These are phyloP conservation scores for Anniella stebbinsi DNA, from an alignment of 2,797 vertebrate species.

Conservation along the genomic window DNA sequence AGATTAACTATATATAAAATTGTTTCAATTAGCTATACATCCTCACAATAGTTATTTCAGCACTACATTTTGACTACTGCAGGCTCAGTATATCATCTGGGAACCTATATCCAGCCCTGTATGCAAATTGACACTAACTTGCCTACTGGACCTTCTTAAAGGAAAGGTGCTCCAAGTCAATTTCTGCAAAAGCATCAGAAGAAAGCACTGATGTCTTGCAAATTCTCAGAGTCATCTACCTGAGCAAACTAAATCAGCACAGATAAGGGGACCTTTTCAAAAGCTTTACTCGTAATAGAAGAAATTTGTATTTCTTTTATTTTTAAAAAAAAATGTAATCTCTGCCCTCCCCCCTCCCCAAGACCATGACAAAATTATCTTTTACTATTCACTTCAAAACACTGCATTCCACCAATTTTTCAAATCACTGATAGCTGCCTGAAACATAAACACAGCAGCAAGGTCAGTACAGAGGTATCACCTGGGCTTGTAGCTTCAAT, in stretches of 20 bases:
- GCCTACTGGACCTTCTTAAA: background rate
- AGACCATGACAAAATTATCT: slow-evolving; percentile 28
- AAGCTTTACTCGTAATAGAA: background rate
- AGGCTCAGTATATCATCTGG: background rate
- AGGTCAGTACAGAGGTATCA: slow-evolving; percentile 59
- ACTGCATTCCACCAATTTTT: slow-evolving; percentile 18
- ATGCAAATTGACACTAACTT: background rate
- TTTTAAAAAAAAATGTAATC: too few relatives aligned
- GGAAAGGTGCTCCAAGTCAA: background rate
- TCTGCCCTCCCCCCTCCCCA: background rate
- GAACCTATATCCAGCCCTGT: background rate
- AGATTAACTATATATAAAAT: background rate
- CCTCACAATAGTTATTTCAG: background rate
- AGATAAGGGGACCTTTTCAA: background rate
- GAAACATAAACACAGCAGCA: slow-evolving; percentile 44
- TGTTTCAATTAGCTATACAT: background rate
- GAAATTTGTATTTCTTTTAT: background rate
- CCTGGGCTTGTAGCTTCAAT: slow-evolving; percentile 54
- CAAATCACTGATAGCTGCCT: accelerated
- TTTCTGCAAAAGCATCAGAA: background rate
- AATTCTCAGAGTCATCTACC: background rate
- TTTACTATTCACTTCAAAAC: slow-evolving; percentile 23
- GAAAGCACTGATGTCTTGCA: background rate
- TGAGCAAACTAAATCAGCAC: background rate
- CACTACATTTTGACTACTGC: background rate